Evolutionary conservation across 2,113 vertebrate species (phyloP), one percentile per base, ranked within the genome.

Genomic region (Rhadina sibilatrix): DNA sequence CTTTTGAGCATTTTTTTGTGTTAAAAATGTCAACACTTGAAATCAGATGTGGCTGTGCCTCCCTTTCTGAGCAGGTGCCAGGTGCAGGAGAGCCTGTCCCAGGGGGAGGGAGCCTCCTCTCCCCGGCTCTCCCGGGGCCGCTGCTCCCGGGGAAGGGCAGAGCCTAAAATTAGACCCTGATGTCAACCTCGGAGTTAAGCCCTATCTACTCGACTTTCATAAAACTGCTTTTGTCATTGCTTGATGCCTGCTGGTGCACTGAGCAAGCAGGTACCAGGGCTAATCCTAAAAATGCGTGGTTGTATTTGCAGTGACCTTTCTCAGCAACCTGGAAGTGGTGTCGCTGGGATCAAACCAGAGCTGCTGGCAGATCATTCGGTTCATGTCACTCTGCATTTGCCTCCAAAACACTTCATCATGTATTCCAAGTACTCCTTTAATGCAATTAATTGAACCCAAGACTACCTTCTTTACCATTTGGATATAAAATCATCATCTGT

Each of bases 131-230:
- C 69, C 80, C 0, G 0, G 27, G 86, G 70, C 75, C 3, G 40
- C 3, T 5, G 64, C 79, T 49, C 65, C 80, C 13, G 15, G 64
- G 88, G 64, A 66, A 46, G 49, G 82, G 83, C 66, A 61, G 81
- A 83, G 75, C 85, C 93, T 96, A 92, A 96, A 96, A 97, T 97
- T 95, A 96, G 89, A 72, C 65, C 77, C 89, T 94, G 87, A 94
- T 94, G 89, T 89, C 75, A 94, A 60, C 5, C 15, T 40, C 5
- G 0, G 37, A 90, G 83, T 27, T 93, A 93, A 97, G 84, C 92
- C 81, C 2, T 15, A 49, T 86, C 83, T 93, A 23, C 96, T 94
- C 92, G 82, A 82, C 93, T 96, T 97, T 81, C 92, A 74, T 79
- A 44, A 88, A 96, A 87, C 83, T 94, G 82, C 94, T 94, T 93